Evolutionary conservation across 2,888 invertebrate species (phyloP), one percentile per base, ranked within the genome.

Genomic region (Rhamphomyia laevipes): DNA sequence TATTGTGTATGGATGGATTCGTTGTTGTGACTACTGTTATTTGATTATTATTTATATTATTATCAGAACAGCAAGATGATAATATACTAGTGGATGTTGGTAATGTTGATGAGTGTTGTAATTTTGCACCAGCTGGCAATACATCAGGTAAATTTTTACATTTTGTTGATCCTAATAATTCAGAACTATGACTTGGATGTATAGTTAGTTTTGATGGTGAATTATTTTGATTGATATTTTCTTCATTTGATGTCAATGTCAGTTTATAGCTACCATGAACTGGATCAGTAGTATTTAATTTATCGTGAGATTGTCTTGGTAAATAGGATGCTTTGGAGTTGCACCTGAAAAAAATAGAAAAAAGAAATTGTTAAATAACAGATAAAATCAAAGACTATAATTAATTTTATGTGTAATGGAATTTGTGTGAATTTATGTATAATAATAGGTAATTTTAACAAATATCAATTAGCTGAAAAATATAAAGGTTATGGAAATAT

Each of bases 251-350:
- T 18, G 84, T 84, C 71, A 82, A 77, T 16, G 84, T 84, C 43
- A 83, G 72, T 62, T 84, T 83, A 69, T 85, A 85, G 62, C 81
- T 82, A 54, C 85, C 85, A 60, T 78, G 80, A 65, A 83, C 84
- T 52, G 80, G 77, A 66, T 82, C 83, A 50, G 76, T 60, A 47
- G 63, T 64, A 55, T 78, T 78, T 43, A 77, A 72, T 58, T 77
- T 74, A 56, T 84, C 84, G 53, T 80, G 75, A 61, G 84, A 83
- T 48, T 82, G 76, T 38, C 82, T 75, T 54, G 84, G 80, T 68
- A 84, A 68, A 66, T 84, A 84, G 50, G 84, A 84, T 56, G 84
- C 84, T 71, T 85, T 85, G 47, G 85, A 85, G 63, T 83, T 82
- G 63, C 82, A 83, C 73, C 85, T 85, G 75, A 16, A 77, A 74